Base-by-base conservation (phyloP, 2,113 vertebrate species). In the Chauna torquata region DNA sequence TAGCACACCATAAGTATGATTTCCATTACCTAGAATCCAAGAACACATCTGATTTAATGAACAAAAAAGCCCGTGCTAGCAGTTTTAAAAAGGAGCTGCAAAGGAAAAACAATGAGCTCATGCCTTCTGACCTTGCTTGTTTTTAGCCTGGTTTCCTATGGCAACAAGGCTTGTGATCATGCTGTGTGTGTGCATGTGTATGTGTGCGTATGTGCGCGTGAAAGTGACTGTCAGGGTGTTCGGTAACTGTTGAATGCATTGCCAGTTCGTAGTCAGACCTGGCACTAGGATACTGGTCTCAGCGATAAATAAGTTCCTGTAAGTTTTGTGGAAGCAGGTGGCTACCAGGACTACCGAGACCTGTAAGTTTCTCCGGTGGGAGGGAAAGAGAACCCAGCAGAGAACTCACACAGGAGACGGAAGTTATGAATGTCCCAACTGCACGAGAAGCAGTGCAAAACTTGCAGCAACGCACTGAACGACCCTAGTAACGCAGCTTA, bases 71-170 rank as follows among this genome's bases (percentile, higher is more conserved):
- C 47, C 62, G 18, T 49, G 24, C 71, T 52, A 74, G 47, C 27
- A 92, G 38, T 88, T 93, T 78, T 74, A 19, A 72, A 87, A 90
- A 93, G 65, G 61, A 93, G 45, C 16, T 89, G 44, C 69, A 76
- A 96, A 93, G 47, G 64, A 86, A 96, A 97, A 96, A 90, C 88
- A 95, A 83, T 95, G 88, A 95, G 90, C 90, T 95, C 86, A 44
- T 86, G 77, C 52, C 93, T 96, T 97, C 87, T 95, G 95, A 95
- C 93, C 94, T 96, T 75, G 78, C 84, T 93, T 96, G 93, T 24
- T 94, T 96, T 92, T 94, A 92, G 81, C 47, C 77, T 82, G 77
- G 95, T 96, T 96, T 95, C 93, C 96, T 92, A 96, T 92, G 70
- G 94, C 95, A 97, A 96, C 95, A 59, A 95, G 89, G 32, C 68